Evolutionary conservation across 1,140 invertebrate genomes (phyloP).

Genomic region (Zophobas atratus): DNA sequence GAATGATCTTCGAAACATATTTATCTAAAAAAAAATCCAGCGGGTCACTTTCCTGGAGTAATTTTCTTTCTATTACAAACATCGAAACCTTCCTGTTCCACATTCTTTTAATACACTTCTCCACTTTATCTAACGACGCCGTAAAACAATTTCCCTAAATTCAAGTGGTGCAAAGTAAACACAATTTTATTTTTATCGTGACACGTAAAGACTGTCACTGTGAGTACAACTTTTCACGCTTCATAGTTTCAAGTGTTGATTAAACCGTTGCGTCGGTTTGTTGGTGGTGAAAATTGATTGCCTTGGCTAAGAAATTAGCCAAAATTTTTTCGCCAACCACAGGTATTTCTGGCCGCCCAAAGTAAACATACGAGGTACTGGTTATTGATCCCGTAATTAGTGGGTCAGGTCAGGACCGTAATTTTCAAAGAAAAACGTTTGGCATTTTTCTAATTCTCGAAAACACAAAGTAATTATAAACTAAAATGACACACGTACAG

Average conservation of each 20-base stretch:
- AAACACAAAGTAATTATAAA: neutral
- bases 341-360: slow-evolving; percentile 17
- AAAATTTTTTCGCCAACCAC: slow-evolving; percentile 6
- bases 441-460: no score
- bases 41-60: no score
- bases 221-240: neutral
- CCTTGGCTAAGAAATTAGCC: slow-evolving; percentile 18
- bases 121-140: no score
- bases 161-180: no score
- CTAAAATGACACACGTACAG: neutral
- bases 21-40: no score
- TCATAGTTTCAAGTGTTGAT: slow-evolving; percentile 1
- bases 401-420: slow-evolving; percentile 18
- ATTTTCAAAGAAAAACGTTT: neutral
- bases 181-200: no score
- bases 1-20: no score
- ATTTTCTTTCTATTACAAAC: no score
- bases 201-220: no score
- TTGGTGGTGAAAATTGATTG: slow-evolving; percentile 19
- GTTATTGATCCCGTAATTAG: slow-evolving; percentile 24
- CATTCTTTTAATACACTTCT: no score
- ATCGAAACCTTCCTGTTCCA: no score
- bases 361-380: slow-evolving; percentile 16
- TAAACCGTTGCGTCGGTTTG: slow-evolving; percentile 1
- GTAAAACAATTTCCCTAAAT: no score